phyloP scores from a whole-genome alignment of 2,113 vertebrate species.

The Microcebus ravelobensis region DNA sequence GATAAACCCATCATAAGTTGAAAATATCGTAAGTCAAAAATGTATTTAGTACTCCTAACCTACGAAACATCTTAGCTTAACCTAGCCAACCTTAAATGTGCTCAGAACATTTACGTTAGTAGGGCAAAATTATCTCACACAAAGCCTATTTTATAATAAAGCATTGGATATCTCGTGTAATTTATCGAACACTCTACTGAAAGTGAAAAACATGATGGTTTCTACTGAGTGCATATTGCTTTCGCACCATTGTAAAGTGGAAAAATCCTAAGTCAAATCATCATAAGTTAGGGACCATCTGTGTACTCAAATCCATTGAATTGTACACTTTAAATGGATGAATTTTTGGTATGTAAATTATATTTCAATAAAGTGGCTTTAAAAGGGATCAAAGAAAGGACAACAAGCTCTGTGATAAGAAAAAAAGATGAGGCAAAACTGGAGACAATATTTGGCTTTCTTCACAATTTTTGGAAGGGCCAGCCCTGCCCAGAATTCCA shows the following conservation, averaged over 20 bases:
- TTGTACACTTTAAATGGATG: neutral
- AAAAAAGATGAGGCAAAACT: neutral
- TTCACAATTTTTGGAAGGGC: neutral
- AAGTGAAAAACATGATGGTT: neutral
- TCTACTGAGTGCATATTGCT: neutral
- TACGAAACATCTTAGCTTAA: no score
- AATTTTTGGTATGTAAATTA: neutral
- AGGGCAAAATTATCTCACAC: no score
- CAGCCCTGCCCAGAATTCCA: neutral
- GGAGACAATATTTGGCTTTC: neutral
- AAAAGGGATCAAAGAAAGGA: neutral
- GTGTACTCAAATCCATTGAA: neutral
- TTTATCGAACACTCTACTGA: neutral
- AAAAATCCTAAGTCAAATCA: neutral
- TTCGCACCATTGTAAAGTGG: neutral
- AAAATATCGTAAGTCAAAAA: no score
- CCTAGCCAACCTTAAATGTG: no score
- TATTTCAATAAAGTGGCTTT: neutral
- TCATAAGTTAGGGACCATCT: neutral
- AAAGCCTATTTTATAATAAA: no score
- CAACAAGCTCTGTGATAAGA: neutral
- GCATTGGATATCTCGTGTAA: neutral
- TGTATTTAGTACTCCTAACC: no score
- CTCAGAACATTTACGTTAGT: no score
- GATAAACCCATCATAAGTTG: no score